phyloP scores from a whole-genome alignment of 2,888 invertebrate species.

The Nudaria mundana region DNA sequence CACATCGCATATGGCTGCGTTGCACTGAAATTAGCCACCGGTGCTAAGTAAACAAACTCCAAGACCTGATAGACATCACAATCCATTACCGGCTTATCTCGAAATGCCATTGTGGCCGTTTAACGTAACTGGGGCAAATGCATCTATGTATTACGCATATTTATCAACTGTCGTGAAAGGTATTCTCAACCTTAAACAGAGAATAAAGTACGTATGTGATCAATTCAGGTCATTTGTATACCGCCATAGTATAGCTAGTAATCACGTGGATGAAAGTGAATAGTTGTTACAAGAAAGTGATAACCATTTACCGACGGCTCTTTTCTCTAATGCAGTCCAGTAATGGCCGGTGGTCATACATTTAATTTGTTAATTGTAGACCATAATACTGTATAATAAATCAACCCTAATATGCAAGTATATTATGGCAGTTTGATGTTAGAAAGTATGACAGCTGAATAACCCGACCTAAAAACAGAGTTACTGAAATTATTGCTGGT shows the following conservation, averaged over 20 bases:
- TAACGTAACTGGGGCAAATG: conserved; percentile 31
- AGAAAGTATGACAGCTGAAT: background rate
- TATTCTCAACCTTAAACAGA: conserved; percentile 46
- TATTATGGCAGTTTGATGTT: background rate
- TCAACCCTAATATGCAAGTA: conserved; percentile 1
- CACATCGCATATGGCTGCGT: conserved; percentile 31
- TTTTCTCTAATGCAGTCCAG: no score
- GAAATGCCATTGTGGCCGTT: conserved; percentile 22
- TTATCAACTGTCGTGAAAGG: conserved; percentile 49
- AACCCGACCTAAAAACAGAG: conserved; percentile 18
- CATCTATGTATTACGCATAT: conserved; percentile 29
- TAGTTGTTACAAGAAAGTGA: no score
- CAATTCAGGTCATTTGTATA: conserved; percentile 49
- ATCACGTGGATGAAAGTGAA: conserved; percentile 35
- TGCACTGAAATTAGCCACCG: conserved; percentile 46
- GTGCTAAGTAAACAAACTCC: conserved; percentile 42
- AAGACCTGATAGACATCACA: conserved; percentile 16
- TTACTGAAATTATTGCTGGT: conserved; percentile 21
- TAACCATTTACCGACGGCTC: no score
- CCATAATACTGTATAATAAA: background rate
- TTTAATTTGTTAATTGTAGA: background rate
- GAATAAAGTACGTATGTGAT: conserved; percentile 43
- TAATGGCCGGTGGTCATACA: background rate
- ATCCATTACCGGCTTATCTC: conserved; percentile 36
- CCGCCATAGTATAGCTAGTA: conserved; percentile 2